Evolutionary conservation across 2,797 vertebrate species (phyloP), one percentile per base, ranked within the genome.

Genomic region (Danio albolineatus): DNA sequence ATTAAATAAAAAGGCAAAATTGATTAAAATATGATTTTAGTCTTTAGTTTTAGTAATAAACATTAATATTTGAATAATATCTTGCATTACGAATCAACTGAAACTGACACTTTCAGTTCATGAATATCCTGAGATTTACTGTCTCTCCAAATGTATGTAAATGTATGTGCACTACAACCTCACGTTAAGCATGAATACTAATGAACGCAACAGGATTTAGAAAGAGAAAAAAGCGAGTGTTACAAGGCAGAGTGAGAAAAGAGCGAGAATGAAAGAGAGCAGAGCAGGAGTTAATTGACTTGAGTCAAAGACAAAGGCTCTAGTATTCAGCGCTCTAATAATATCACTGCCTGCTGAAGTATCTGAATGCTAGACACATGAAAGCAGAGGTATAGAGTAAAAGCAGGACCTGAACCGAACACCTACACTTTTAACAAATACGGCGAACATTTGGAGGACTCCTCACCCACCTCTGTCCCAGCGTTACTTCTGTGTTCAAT

Each of bases 351-450:
- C 59, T 59, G 41, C 39, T 69, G n/a, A 78, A 69, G 64, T 60
- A 51, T 60, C 54, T 67, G 76, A 70, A 67, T 48, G 49, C 44
- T 70, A 76, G 21, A 66, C 62, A 9, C 51, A 9, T 13, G 62
- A 54, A 41, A 61, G 7, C n/a, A 71, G 38, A 71, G 36, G 28
- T 19, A 21, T 56, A 28, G 28, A 28, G 28, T 28, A 53, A 57
- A 54, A 16, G 9, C 28, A 79, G 16, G 43, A 60, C 46, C 28
- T 16, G 65, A 48, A 62, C 19, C 17, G 48, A 46, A 54, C 59
- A 65, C 70, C 16, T 19, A 77, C 73, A 65, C 72, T n/a, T 14
- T 72, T 80, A 53, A 51, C 41, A 56, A 71, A 64, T 28, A 79
- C 69, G 13, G 70, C 17, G 60, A 16, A 56, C 78, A 64, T 70